A percentile compares a stretch with the other conserved stretches of the same genome.
These are phyloP conservation scores for Prunella strophiata DNA, from an alignment of 2,797 vertebrate species.

Conservation along the genomic window DNA sequence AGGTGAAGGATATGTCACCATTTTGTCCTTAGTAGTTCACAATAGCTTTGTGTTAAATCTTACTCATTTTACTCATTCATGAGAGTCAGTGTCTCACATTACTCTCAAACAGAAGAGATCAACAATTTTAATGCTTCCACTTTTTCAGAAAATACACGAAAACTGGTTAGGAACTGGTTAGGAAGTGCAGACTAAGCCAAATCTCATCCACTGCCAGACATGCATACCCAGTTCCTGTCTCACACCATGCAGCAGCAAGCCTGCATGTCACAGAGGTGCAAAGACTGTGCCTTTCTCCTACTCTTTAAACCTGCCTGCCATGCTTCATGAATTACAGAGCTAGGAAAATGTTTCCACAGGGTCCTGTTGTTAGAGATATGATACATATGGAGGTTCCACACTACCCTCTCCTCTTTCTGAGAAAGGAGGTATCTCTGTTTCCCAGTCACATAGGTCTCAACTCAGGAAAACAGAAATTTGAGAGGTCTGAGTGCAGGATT, in stretches of 20 bases:
- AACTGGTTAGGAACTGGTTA: not conserved
- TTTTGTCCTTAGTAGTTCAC: not conserved
- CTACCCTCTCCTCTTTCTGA: not conserved
- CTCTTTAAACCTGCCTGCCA: not conserved
- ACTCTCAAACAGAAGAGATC: not conserved
- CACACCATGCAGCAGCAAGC: not conserved
- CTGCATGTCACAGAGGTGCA: not conserved
- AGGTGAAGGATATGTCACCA: not conserved
- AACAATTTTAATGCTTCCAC: not conserved
- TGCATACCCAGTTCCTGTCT: not conserved
- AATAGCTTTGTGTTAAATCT: not conserved
- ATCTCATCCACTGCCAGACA: not conserved
- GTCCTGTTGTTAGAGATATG: not conserved
- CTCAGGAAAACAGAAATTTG: conserved; percentile 48
- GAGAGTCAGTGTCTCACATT: not conserved
- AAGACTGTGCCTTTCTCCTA: not conserved
- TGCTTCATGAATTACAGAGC: not conserved
- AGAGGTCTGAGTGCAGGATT: conserved; percentile 14
- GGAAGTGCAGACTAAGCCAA: not conserved
- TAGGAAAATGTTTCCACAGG: not conserved
- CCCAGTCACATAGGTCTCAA: not conserved
- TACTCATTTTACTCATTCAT: not conserved
- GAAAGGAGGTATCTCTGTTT: not conserved
- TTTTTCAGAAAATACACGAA: not conserved
- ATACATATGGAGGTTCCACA: not conserved